Percentiles rank a stretch among this genome's conserved stretches.
Conservation (phyloP, 2,797 vertebrate species). For the Scyliorhinus canicula region DNA sequence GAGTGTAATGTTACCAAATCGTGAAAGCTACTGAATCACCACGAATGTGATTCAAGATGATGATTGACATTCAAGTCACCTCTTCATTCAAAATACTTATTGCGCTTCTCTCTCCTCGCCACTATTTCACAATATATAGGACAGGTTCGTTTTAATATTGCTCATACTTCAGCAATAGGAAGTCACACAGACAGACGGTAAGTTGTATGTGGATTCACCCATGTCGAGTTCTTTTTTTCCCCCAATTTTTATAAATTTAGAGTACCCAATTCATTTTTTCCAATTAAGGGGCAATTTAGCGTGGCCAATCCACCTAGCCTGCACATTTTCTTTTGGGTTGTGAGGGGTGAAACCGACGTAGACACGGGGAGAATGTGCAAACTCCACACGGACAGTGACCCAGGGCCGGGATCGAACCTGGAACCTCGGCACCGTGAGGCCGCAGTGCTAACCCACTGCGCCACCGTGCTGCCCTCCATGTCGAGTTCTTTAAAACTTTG, state of each 20-base stretch:
- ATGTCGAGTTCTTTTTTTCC: background rate
- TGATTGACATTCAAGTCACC: background rate
- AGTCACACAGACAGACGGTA: background rate
- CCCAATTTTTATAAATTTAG: too few relatives aligned
- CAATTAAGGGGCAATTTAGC: too few relatives aligned
- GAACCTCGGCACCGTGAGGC: too few relatives aligned
- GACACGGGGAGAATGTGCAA: too few relatives aligned
- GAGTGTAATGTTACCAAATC: background rate
- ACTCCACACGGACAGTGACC: too few relatives aligned
- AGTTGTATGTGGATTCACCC: background rate
- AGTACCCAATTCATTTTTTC: too few relatives aligned
- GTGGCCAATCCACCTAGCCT: too few relatives aligned
- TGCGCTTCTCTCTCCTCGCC: background rate
- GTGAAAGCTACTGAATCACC: background rate
- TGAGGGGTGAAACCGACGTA: too few relatives aligned
- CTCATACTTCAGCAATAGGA: conserved; percentile 18
- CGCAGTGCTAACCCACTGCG: too few relatives aligned
- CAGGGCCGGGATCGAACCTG: too few relatives aligned
- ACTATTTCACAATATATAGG: conserved; percentile 7
- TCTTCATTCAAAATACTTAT: background rate
- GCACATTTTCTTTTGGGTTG: too few relatives aligned
- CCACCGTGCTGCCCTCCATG: too few relatives aligned
- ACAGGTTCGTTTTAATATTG: background rate
- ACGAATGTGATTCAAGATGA: background rate
- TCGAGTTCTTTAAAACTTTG: background rate